Conservation (phyloP, 1,140 invertebrate species). For the Diploscapter pachys region DNA sequence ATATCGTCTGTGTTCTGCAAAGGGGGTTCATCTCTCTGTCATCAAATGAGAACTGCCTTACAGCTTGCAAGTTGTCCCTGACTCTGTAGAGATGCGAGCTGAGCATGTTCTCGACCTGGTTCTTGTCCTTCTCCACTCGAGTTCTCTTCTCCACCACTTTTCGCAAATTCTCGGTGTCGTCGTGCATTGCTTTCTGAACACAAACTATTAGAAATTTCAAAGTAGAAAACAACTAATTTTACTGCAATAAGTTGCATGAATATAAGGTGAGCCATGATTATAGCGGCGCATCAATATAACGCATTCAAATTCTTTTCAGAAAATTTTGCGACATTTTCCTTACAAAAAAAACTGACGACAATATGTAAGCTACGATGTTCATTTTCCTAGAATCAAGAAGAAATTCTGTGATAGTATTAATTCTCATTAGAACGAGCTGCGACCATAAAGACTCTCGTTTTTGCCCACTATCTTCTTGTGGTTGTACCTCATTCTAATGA, state of each 20-base stretch:
- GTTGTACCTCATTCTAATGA: no score
- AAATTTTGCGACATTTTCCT: no score
- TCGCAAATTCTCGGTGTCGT: constrained; percentile 33
- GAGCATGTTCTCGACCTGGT: constrained; percentile 91
- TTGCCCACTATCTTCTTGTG: no score
- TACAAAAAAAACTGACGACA: no score
- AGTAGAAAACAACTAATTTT: constrained; percentile 1
- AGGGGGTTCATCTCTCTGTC: background rate
- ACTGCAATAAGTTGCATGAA: background rate
- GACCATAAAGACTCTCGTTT: no score
- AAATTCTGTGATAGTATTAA: no score
- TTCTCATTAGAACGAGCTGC: no score
- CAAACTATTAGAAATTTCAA: constrained; percentile 2
- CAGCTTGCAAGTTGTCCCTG: constrained; percentile 77
- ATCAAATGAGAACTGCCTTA: constrained; percentile 38
- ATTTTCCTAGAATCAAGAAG: no score
- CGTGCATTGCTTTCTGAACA: constrained; percentile 40
- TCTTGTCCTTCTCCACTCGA: constrained; percentile 86
- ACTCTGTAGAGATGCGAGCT: constrained; percentile 87
- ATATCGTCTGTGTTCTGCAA: constrained; percentile 84
- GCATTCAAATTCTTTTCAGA: background rate
- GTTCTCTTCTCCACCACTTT: constrained; percentile 31
- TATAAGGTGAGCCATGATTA: no score
- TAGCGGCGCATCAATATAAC: no score
- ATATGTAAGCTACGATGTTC: no score